A percentile compares a stretch with the other conserved stretches of the same genome.
Evolutionary conservation across 1,140 invertebrate genomes (phyloP).

Genomic region (Drosophila oshimai): DNA sequence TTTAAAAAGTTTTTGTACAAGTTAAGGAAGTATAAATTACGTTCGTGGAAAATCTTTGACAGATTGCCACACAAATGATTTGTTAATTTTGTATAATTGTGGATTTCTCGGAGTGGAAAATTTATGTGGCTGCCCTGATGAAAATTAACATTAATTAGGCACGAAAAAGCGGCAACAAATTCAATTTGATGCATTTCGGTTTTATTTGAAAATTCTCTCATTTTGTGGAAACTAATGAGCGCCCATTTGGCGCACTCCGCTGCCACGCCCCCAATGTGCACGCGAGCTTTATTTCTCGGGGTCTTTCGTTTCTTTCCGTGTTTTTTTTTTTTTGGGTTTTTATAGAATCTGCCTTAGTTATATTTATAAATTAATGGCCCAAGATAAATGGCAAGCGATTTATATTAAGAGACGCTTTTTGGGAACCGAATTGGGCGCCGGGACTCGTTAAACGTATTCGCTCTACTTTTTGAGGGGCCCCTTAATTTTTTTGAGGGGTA

Average conservation of each 20-base stretch:
- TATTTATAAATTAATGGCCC: slow-evolving; percentile 76
- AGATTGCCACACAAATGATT: slow-evolving; percentile 44
- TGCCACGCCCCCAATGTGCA: slow-evolving; percentile 65
- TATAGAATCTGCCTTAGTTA: slow-evolving; percentile 62
- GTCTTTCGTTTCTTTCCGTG: background rate
- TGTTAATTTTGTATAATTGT: slow-evolving; percentile 47
- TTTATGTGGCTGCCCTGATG: slow-evolving; percentile 43
- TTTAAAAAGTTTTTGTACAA: background rate
- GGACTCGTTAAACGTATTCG: slow-evolving; percentile 38
- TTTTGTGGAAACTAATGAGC: slow-evolving; percentile 77
- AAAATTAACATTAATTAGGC: slow-evolving; percentile 72
- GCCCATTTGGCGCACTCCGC: slow-evolving; percentile 61
- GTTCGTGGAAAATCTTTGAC: slow-evolving; percentile 14
- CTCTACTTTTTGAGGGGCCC: slow-evolving; percentile 49
- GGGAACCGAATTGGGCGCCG: slow-evolving; percentile 54
- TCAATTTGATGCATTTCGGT: slow-evolving; percentile 68
- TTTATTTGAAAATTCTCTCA: slow-evolving; percentile 56
- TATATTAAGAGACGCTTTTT: slow-evolving; percentile 62
- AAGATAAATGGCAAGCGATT: slow-evolving; percentile 72
- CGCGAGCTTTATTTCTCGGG: slow-evolving; percentile 30
- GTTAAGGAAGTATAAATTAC: slow-evolving; percentile 9
- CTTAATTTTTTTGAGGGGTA: background rate
- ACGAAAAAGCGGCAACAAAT: slow-evolving; percentile 47
- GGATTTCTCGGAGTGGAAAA: slow-evolving; percentile 41
- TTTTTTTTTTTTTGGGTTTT: no score